A percentile compares a stretch with the other conserved stretches of the same genome.
phyloP scores from a whole-genome alignment of 2,888 invertebrate species.

The Epinotia nisella region DNA sequence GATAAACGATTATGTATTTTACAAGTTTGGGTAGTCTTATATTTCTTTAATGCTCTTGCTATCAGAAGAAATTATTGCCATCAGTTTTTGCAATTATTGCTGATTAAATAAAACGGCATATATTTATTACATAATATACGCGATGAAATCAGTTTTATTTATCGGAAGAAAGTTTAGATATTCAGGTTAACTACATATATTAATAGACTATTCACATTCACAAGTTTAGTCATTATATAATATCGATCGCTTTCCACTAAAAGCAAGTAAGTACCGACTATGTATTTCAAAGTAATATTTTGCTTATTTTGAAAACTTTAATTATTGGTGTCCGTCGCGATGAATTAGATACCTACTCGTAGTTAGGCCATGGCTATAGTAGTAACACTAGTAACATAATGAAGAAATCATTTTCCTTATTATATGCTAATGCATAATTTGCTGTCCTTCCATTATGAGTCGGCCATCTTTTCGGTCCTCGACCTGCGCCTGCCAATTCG shows the following conservation, averaged over 20 bases:
- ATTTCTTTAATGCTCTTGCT: conserved; percentile 16
- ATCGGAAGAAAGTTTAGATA: too few species aligned
- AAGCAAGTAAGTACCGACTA: background rate
- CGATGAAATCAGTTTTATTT: too few species aligned
- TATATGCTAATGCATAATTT: conserved; percentile 50
- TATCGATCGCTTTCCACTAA: background rate
- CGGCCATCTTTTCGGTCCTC: conserved; percentile 74
- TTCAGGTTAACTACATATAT: too few species aligned
- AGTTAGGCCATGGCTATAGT: background rate
- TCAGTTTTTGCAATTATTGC: background rate
- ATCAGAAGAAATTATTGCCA: background rate
- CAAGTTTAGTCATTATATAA: background rate
- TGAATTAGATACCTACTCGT: background rate
- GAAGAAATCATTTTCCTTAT: background rate
- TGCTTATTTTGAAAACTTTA: too few species aligned
- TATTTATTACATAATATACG: too few species aligned
- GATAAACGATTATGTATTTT: background rate
- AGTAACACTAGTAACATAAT: background rate
- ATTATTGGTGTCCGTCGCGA: background rate
- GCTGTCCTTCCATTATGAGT: conserved; percentile 58
- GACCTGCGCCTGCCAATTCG: conserved; percentile 70
- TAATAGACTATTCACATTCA: background rate
- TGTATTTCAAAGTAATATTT: background rate
- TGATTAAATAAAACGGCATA: too few species aligned
- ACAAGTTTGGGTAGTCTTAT: background rate